Base-by-base conservation (phyloP, 2,888 invertebrate species). In the Papilio gigon region DNA sequence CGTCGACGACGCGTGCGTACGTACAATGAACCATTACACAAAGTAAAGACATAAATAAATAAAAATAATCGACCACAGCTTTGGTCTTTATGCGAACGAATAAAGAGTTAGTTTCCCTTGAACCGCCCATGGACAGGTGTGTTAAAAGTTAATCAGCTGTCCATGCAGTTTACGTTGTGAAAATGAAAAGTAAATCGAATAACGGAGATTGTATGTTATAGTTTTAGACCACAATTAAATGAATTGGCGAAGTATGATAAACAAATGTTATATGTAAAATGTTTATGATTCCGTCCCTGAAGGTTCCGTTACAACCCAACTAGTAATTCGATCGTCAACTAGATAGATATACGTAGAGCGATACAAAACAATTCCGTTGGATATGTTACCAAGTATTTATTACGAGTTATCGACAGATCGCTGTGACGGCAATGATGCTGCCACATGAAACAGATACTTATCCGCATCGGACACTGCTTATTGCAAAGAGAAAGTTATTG, bases 371-470 rank as follows among this genome's bases (percentile, higher is more conserved):
- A 40, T 59, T 47, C 50, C 62, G 30, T 40, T 50, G 50, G 50
- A 67, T 67, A 67, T 53, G 61, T 62, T 67, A 67, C 61, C 35
- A 14, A 50, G 59, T 58, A 70, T 64, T 65, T 61, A 67, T 70
- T 42, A 69, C 66, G 62, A 30, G 35, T 42, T 37, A 67, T 67
- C 58, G 65, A 61, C 50, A 17, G 59, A 37, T 62, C 60, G 59
- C 40, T 67, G 74, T 66, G 65, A 69, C 74, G 75, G 77, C 79
- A 78, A 77, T 77, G 78, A 79, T 74, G 77, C 78, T 76, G 77
- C 76, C 78, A 83, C 82, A 82, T 81, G 79, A 78, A 79, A 82
- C 77, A 78, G 75, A 79, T 73, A 75, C 63, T 53, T 53, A 40
- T 64, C 68, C 47, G 59, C 68, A 64, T 64, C 70, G 74, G 72